phyloP scores from a whole-genome alignment of 2,797 vertebrate species.

The Malacoctenus gilli region DNA sequence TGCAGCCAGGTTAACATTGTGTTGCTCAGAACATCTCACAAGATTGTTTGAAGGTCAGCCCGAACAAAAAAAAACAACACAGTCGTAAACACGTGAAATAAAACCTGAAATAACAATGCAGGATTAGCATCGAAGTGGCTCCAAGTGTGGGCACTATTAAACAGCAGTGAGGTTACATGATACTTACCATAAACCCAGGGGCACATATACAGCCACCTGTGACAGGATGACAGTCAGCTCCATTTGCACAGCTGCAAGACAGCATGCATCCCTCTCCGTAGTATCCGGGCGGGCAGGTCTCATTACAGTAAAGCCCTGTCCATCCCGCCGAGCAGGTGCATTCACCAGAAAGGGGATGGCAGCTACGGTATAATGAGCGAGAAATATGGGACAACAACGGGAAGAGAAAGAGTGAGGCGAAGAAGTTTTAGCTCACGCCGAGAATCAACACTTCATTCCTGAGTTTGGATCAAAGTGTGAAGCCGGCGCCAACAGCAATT shows the following conservation, averaged over 20 bases:
- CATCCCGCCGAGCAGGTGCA: slow-evolving; percentile 94
- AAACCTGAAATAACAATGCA: slow-evolving; percentile 4
- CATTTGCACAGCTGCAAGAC: slow-evolving; percentile 90
- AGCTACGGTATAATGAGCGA: slow-evolving; percentile 80
- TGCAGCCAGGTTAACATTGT: background rate
- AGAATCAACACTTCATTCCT: slow-evolving; percentile 56
- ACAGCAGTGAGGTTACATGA: slow-evolving; percentile 6
- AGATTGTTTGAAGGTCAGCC: slow-evolving; percentile 24
- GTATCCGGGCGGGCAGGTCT: slow-evolving; percentile 90
- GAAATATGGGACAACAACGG: slow-evolving; percentile 52
- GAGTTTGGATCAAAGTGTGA: slow-evolving; percentile 61
- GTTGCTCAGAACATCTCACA: slow-evolving; percentile 1
- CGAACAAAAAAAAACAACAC: slow-evolving; percentile 1
- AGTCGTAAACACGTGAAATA: background rate
- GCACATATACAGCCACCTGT: slow-evolving; percentile 90
- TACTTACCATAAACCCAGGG: slow-evolving; percentile 91
- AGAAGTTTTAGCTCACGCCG: slow-evolving; percentile 46
- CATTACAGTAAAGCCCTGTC: slow-evolving; percentile 95
- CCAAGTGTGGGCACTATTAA: slow-evolving; percentile 9
- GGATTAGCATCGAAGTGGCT: slow-evolving; percentile 2
- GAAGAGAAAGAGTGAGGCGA: slow-evolving; percentile 37
- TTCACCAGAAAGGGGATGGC: slow-evolving; percentile 95
- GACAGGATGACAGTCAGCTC: slow-evolving; percentile 92
- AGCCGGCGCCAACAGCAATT: slow-evolving; percentile 52
- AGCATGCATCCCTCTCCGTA: slow-evolving; percentile 89